phyloP scores from a whole-genome alignment of 2,113 vertebrate species.

The Setophaga petechia region DNA sequence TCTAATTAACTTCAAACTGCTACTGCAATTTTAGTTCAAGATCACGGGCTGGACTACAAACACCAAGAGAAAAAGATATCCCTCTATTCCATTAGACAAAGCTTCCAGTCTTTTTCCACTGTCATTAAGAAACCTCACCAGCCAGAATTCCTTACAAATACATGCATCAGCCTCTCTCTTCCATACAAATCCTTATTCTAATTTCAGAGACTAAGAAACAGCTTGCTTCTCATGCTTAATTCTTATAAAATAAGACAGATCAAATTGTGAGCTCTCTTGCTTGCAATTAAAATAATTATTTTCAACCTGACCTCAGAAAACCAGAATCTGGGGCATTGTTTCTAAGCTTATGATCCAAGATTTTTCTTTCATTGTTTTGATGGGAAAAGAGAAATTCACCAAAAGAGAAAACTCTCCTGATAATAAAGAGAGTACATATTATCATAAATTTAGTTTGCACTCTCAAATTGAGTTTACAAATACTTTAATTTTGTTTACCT shows the following conservation, averaged over 20 bases:
- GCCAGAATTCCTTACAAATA: background rate
- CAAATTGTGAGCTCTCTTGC: background rate
- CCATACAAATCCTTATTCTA: background rate
- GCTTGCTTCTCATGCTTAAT: background rate
- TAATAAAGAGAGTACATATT: background rate
- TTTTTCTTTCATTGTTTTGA: background rate
- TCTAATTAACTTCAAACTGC: background rate
- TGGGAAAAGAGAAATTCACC: background rate
- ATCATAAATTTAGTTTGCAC: background rate
- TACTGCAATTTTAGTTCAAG: background rate
- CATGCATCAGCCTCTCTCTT: background rate
- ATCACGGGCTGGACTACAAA: background rate
- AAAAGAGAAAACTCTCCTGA: background rate
- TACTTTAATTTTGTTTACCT: constrained; percentile 76
- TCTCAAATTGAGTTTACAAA: background rate
- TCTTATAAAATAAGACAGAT: background rate
- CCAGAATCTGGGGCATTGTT: background rate
- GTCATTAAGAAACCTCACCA: background rate
- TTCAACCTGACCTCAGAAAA: background rate
- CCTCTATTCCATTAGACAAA: background rate
- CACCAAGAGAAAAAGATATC: background rate
- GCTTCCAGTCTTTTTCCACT: background rate
- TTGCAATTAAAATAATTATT: background rate
- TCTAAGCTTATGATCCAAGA: background rate
- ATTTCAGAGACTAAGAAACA: background rate